Evolutionary conservation across 2,888 invertebrate species (phyloP), one percentile per base, ranked within the genome.

Genomic region (Galerucella pusilla): DNA sequence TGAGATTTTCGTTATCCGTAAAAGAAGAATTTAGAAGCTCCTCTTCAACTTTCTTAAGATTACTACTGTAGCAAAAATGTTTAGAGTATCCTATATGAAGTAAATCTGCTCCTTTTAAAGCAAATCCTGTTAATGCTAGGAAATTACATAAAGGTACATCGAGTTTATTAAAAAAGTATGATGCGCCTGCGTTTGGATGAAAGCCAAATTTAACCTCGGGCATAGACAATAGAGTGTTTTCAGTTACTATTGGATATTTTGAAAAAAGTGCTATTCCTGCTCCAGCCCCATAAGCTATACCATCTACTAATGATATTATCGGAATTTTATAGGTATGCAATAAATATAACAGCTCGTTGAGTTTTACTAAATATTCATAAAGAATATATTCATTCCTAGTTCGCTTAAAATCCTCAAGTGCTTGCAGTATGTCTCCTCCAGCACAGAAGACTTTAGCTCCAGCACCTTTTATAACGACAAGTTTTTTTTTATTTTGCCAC

Each of bases 231-330:
- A 97, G 83, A 0, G 98, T 97, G 81, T 92, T 93, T 86, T 99
- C 99, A 0, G 98, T 98, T 0, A 97, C 98, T 45, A 99, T 92
- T 77, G 98, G 91, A 86, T 96, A 98, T 82, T 91, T 91, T 0
- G 98, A 97, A 88, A 99, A 98, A 0, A 99, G 95, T 0, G 98
- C 98, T 45, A 99, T 82, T 0, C 99, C 99, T 64, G 97, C 93
- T 49, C 99, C 99, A 71, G 98, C 98, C 52, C 99, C 99, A 98
- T 99, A 98, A 0, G 96, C 96, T 75, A 99, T 96, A 2, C 98
- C 98, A 89, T 97, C 92, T 73, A 99, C 96, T 5, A 99, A 85
- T 2, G 98, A 96, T 75, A 99, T 90, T 85, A 96, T 98, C 0
- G 99, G 99, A 77, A 95, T 93, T 85, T 92, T 92, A 81, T 95